A percentile compares a stretch with the other conserved stretches of the same genome.
Evolutionary conservation across 1,140 invertebrate species (phyloP).

Genomic region (Diachasma alloeum): DNA sequence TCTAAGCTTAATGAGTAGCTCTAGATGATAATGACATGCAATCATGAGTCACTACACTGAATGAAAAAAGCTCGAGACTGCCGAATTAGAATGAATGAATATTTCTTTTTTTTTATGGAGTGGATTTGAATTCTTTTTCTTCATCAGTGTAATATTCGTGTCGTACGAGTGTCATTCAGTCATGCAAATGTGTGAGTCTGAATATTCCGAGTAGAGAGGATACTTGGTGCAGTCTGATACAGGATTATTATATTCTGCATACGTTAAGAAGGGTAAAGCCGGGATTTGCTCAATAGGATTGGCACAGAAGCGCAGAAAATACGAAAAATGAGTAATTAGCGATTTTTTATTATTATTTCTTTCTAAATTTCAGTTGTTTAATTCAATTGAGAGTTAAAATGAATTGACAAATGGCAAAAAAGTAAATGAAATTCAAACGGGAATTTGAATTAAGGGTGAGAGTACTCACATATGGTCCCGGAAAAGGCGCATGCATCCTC

Average conservation of each 20-base stretch:
- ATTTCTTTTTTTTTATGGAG: not conserved
- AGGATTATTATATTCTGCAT: not conserved
- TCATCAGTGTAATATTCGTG: not conserved
- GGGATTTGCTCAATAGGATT: not conserved
- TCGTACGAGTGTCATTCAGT: not conserved
- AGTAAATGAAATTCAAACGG: slow-evolving; percentile 15
- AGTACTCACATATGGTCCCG: slow-evolving; percentile 65
- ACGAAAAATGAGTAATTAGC: not conserved
- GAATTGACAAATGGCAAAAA: not conserved
- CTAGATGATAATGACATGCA: not conserved
- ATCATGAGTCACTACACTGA: not conserved
- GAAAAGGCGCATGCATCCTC: slow-evolving; percentile 67
- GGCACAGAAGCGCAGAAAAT: not conserved
- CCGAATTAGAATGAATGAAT: not conserved
- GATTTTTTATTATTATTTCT: not conserved
- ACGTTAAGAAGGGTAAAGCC: not conserved
- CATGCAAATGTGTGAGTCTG: slow-evolving; percentile 2
- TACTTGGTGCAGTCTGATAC: not conserved
- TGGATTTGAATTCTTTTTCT: not conserved
- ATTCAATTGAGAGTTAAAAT: not conserved
- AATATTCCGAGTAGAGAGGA: not conserved
- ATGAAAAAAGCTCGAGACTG: not conserved
- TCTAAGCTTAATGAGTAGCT: not conserved
- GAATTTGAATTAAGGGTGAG: slow-evolving; percentile 50
- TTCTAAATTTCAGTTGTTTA: not conserved